Evolutionary conservation across 2,888 invertebrate genomes (phyloP).

Genomic region (Emmelina monodactyla): DNA sequence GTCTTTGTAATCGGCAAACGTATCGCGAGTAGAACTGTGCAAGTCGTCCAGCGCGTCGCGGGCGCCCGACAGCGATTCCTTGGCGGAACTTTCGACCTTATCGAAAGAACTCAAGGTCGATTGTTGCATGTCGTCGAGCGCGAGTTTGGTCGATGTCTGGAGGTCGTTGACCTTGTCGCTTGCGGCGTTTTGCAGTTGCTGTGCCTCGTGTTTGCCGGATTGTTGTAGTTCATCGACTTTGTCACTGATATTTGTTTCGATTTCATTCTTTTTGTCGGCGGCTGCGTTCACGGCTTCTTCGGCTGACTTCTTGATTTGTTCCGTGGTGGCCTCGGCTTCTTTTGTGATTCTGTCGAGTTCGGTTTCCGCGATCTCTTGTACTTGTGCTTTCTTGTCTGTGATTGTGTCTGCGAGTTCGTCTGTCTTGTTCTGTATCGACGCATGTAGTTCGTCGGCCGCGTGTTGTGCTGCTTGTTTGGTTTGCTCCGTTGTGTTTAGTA

Average conservation of each 20-base stretch:
- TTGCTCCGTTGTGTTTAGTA: slow-evolving; percentile 15
- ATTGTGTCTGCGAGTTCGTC: slow-evolving; percentile 20
- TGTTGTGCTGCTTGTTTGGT: slow-evolving; percentile 10
- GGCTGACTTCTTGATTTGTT: slow-evolving; percentile 50
- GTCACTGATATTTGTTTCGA: slow-evolving; percentile 28
- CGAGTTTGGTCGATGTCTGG: slow-evolving; percentile 38
- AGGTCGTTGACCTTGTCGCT: slow-evolving; percentile 27
- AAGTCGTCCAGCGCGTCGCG: slow-evolving; percentile 49
- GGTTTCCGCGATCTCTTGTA: slow-evolving; percentile 26
- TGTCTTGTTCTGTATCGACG: slow-evolving; percentile 18
- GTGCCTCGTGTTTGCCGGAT: slow-evolving; percentile 28
- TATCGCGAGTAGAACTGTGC: slow-evolving; percentile 51
- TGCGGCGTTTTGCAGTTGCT: slow-evolving; percentile 28
- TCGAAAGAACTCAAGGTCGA: slow-evolving; percentile 56
- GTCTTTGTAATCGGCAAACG: slow-evolving; percentile 46
- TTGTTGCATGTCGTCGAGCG: slow-evolving; percentile 46
- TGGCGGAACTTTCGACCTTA: slow-evolving; percentile 52
- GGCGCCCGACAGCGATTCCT: slow-evolving; percentile 46
- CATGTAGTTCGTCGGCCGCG: slow-evolving; percentile 12
- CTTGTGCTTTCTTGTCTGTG: slow-evolving; percentile 23
- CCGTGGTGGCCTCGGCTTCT: slow-evolving; percentile 49
- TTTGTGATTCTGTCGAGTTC: slow-evolving; percentile 48
- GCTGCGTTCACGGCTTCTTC: slow-evolving; percentile 44
- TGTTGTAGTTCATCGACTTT: slow-evolving; percentile 26
- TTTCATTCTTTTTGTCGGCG: slow-evolving; percentile 33